Base-by-base conservation (phyloP, 1,140 invertebrate species). In the Octopus sinensis region DNA sequence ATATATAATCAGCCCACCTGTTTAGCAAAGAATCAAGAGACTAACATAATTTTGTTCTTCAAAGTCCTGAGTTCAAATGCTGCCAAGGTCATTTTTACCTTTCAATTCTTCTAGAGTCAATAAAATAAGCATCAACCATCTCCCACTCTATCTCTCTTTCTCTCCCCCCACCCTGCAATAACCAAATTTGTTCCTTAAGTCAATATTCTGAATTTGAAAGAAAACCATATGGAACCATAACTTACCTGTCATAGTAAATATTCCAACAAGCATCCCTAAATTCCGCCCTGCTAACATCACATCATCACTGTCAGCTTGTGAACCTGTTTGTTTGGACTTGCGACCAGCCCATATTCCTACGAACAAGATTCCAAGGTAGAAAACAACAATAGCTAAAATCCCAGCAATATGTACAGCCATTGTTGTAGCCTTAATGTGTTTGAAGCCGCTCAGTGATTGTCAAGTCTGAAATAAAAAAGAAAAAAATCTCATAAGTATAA, bases 191-290 rank as follows among this genome's bases (percentile, higher is more conserved):
- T 43, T 43, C 30, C 30, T 43, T 43, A 43, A 43, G 3, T 43
- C 30, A 43, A 43, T 43, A 43, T 43, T 43, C 30, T 43, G 30
- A 43, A 43, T 43, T 43, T 62, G 17, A 62, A 62, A 62, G 9
- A 62, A 62, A 62, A 62, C 9, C 9, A 2, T 12, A 62, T 1
- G 17, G 4, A 17, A 62, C 9, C 56, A 12, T 73, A 23, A 13
- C 85, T 81, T 83, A 96, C 96, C 95, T 90, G 97, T 99, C 97
- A 99, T 99, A 17, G 97, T 99, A 87, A 99, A 98, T 83, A 98
- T 97, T 30, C 97, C 97, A 73, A 99, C 97, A 86, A 99, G 96
- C 4, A 98, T 53, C 5, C 97, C 97, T 86, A 99, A 98, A 87
- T 96, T 97, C 78, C 97, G 92, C 1, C 97, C 97, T 0, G 97